These are phyloP conservation scores for Augiades crinisus DNA, from an alignment of 2,888 invertebrate species.

Conservation along the genomic window DNA sequence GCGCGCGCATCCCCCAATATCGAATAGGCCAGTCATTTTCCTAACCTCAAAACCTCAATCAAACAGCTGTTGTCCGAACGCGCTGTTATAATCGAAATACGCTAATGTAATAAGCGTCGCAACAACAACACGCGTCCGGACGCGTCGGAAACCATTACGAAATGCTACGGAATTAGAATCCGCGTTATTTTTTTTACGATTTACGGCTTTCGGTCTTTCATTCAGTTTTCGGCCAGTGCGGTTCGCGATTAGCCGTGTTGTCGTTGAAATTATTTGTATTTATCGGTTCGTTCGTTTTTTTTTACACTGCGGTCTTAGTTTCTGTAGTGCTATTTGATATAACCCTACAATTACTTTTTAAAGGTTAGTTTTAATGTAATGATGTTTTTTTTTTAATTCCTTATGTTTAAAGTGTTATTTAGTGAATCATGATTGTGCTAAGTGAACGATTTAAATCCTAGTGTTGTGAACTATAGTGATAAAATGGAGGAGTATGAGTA, in stretches of 20 bases:
- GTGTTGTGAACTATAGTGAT: constrained; percentile 47
- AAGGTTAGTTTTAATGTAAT: constrained; percentile 44
- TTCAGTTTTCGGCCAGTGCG: constrained; percentile 68
- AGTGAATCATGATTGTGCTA: constrained; percentile 49
- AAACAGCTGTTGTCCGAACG: constrained; percentile 66
- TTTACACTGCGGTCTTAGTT: neutral
- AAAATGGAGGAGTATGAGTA: constrained; percentile 81
- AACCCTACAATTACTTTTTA: neutral
- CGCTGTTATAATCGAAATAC: constrained; percentile 39
- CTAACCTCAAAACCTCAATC: constrained; percentile 64
- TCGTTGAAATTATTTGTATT: constrained; percentile 34
- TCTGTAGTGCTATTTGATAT: no score
- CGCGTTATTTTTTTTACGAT: constrained; percentile 57
- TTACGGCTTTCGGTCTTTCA: constrained; percentile 65
- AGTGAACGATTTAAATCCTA: constrained; percentile 49
- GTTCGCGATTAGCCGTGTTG: constrained; percentile 48
- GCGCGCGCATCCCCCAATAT: constrained; percentile 74
- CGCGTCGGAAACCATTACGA: constrained; percentile 61
- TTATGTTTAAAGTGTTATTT: constrained; percentile 36
- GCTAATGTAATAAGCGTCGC: constrained; percentile 41
- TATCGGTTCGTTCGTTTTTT: constrained; percentile 29
- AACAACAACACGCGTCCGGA: constrained; percentile 50
- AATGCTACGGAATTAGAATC: constrained; percentile 73
- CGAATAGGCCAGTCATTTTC: constrained; percentile 69
- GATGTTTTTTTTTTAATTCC: constrained; percentile 15